Base-by-base conservation (phyloP, 2,797 vertebrate species). In the Hipposideros larvatus region DNA sequence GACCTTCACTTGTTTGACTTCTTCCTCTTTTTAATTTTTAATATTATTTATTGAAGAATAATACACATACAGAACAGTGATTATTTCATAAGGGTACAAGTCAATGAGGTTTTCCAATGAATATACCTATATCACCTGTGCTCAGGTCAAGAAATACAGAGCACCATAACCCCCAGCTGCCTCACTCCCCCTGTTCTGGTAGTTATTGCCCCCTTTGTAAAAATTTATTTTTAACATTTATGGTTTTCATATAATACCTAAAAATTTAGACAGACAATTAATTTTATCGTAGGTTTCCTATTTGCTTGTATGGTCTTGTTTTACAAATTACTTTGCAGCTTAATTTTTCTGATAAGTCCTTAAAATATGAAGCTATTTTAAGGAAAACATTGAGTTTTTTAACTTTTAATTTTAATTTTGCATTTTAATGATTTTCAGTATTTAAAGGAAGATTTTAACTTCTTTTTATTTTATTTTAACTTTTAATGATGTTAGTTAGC, bases 271-370 rank as follows among this genome's bases (percentile, higher is more conserved):
- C 71, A 14, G 51, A 66, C 22, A 78, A 79, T 61, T 88, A 51
- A 86, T 61, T 91, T 66, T 84, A 88, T 31, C 31, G 5, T 63
- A 90, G 77, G 78, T 71, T 75, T 43, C 13, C 24, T 73, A 77
- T 26, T 82, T 74, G 24, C 59, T 77, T 84, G 11, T 66, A 78
- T 78, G n/a, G 3, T 43, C 14, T 91, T 73, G 46, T 88, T 84
- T 83, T 87, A 55, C 31, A 96, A 90, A 63, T 66, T 90, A 78
- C 57, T 93, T 92, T 66, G 28, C 37, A 87, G 24, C 24, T 90
- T 92, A 19, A 24, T 43, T 90, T 97, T 90, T 93, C 65, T 83
- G 91, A 46, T 79, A 68, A 65, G n/a, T 77, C 24, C n/a, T 88
- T 74, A 85, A 96, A 74, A 89, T 79, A 91, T 85, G 43, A 80